phyloP scores from a whole-genome alignment of 2,888 invertebrate species.

The Tupiocoris notatus region DNA sequence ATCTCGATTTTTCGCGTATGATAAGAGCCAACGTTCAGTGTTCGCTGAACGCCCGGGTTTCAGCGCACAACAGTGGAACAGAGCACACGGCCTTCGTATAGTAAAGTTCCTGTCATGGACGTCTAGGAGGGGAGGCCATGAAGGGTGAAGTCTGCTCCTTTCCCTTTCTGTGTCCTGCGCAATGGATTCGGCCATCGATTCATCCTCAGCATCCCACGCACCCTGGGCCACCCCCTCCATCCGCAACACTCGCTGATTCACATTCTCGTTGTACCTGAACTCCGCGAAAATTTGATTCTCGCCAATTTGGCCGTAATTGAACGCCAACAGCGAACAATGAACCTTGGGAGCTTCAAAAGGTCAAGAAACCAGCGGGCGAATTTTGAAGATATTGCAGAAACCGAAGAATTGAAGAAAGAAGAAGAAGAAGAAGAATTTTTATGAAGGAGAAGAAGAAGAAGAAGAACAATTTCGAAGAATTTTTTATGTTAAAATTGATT shows the following conservation, averaged over 20 bases:
- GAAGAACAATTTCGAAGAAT: too few species aligned
- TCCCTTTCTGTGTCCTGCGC: slow-evolving; percentile 29
- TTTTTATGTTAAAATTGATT: too few species aligned
- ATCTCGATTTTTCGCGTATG: background rate
- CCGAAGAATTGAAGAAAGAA: background rate
- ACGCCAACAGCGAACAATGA: too few species aligned
- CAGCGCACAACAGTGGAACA: background rate
- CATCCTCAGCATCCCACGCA: slow-evolving; percentile 26
- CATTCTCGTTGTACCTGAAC: background rate
- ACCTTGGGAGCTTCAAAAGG: background rate
- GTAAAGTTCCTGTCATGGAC: background rate
- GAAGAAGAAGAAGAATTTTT: background rate
- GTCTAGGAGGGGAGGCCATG: background rate
- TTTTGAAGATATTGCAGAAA: background rate
- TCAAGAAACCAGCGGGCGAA: background rate
- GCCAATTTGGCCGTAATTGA: background rate
- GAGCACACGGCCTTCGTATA: background rate
- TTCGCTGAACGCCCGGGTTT: background rate
- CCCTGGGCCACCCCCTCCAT: slow-evolving; percentile 14
- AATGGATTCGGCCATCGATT: slow-evolving; percentile 33
- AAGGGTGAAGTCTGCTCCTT: background rate
- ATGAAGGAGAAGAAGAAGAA: too few species aligned
- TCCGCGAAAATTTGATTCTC: background rate
- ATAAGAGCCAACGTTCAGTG: background rate
- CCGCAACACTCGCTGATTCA: slow-evolving; percentile 6